These are phyloP conservation scores for Dipus sagitta DNA, from an alignment of 2,797 vertebrate genomes.

Conservation along the genomic window DNA sequence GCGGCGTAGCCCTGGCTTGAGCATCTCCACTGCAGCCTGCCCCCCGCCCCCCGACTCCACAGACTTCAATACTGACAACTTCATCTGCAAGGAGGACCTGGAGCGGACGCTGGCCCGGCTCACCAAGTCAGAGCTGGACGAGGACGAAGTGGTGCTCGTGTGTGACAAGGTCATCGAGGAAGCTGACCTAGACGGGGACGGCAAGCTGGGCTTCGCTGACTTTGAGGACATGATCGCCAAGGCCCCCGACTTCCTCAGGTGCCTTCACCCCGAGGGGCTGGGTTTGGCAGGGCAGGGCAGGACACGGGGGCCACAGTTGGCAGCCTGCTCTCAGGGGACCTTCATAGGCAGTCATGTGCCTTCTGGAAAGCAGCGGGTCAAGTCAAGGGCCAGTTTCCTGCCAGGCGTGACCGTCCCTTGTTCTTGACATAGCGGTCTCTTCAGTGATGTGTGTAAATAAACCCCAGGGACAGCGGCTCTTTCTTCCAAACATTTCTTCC, in stretches of 20 bases:
- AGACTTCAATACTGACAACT: slow-evolving; percentile 99
- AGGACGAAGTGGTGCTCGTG: slow-evolving; percentile 96
- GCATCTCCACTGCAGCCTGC: background rate
- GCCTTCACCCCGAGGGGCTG: background rate
- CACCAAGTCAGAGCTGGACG: slow-evolving; percentile 96
- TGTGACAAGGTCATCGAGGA: slow-evolving; percentile 98
- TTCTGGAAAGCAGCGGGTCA: background rate
- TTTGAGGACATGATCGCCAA: slow-evolving; percentile 99
- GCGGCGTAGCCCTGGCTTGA: background rate
- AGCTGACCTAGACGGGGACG: slow-evolving; percentile 97
- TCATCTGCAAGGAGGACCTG: slow-evolving; percentile 97
- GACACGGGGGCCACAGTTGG: background rate
- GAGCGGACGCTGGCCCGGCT: slow-evolving; percentile 96
- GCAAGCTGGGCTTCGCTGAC: slow-evolving; percentile 95
- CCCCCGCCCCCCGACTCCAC: slow-evolving; percentile 82
- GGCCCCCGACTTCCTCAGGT: slow-evolving; percentile 95
- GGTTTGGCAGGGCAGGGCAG: background rate
- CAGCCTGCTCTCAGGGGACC: background rate
- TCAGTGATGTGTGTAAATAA: background rate
- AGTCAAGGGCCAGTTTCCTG: background rate
- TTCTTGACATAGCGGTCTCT: background rate
- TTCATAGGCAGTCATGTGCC: rapidly evolving
- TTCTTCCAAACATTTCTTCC: background rate
- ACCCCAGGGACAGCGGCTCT: rapidly evolving
- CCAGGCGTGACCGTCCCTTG: background rate